phyloP scores from a whole-genome alignment of 2,797 vertebrate genomes.

The Hybognathus amarus region DNA sequence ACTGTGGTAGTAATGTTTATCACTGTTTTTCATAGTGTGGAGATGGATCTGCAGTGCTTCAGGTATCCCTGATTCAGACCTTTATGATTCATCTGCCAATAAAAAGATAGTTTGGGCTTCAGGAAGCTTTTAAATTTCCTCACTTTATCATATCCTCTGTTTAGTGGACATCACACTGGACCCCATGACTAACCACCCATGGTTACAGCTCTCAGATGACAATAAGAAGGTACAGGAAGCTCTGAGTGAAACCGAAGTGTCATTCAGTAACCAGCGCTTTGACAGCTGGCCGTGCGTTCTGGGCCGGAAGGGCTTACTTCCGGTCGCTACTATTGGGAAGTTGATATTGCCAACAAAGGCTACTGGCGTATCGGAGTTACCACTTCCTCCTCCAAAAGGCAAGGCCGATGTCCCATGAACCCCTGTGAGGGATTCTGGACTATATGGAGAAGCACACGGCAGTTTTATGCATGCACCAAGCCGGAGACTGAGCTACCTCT shows the following conservation, averaged over 20 bases:
- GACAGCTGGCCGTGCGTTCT: conserved; percentile 75
- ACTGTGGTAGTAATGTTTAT: conserved; percentile 5
- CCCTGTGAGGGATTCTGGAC: conserved; percentile 71
- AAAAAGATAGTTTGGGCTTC: not conserved
- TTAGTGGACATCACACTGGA: conserved; percentile 76
- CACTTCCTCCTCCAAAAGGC: conserved; percentile 63
- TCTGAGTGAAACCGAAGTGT: conserved; percentile 28
- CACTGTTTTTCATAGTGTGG: conserved; percentile 70
- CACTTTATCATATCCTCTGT: not conserved
- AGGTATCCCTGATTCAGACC: conserved; percentile 61
- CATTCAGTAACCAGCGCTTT: conserved; percentile 70
- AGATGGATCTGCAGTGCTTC: conserved; percentile 74
- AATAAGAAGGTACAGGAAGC: conserved; percentile 73
- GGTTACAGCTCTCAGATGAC: conserved; percentile 77
- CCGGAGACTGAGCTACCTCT: conserved; percentile 57
- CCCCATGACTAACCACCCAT: conserved; percentile 72
- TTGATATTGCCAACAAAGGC: conserved; percentile 71
- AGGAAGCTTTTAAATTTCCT: not conserved
- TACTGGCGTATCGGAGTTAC: conserved; percentile 76
- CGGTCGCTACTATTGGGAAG: conserved; percentile 80
- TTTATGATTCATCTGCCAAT: not conserved
- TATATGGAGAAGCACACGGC: conserved; percentile 61
- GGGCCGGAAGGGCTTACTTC: conserved; percentile 71
- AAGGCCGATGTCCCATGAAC: conserved; percentile 71
- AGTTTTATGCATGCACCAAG: conserved; percentile 64